A percentile compares a stretch with the other conserved stretches of the same genome.
phyloP scores from a whole-genome alignment of 2,113 vertebrate species.

The Helogale parvula region DNA sequence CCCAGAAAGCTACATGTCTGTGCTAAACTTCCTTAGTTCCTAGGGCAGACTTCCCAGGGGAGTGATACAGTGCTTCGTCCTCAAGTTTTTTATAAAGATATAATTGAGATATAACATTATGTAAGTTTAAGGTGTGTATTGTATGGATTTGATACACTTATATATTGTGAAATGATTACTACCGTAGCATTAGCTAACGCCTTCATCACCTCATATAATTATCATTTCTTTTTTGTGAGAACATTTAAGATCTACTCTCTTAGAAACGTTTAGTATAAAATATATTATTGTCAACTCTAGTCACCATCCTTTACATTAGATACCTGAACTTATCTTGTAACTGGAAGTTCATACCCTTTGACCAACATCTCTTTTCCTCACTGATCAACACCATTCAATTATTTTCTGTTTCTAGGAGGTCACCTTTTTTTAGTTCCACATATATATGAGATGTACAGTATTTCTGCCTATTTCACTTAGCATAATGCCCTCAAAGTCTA shows the following conservation, averaged over 20 bases:
- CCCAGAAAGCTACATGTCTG: not conserved
- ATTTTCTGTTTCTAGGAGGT: not conserved
- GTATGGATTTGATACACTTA: not conserved
- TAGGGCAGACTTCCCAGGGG: not conserved
- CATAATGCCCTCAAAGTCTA: not conserved
- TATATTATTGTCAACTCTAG: not conserved
- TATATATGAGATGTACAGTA: not conserved
- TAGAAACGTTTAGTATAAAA: not conserved
- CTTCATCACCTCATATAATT: not conserved
- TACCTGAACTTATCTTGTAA: not conserved
- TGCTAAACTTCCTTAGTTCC: not conserved
- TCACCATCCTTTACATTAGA: not conserved
- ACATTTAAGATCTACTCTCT: not conserved
- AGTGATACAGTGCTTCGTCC: not conserved
- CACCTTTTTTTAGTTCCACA: not conserved
- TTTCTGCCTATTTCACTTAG: slow-evolving; percentile 18
- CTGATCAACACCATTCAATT: too few relatives aligned
- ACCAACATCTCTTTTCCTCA: not conserved
- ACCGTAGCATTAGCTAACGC: not conserved
- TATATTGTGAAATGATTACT: not conserved
- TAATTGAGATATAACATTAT: not conserved
- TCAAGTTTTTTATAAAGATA: not conserved
- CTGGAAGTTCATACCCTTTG: not conserved
- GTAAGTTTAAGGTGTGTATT: not conserved
- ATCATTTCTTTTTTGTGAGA: not conserved